These are phyloP conservation scores for Danaus melanippus DNA, from an alignment of 1,140 invertebrate genomes.

Conservation along the genomic window DNA sequence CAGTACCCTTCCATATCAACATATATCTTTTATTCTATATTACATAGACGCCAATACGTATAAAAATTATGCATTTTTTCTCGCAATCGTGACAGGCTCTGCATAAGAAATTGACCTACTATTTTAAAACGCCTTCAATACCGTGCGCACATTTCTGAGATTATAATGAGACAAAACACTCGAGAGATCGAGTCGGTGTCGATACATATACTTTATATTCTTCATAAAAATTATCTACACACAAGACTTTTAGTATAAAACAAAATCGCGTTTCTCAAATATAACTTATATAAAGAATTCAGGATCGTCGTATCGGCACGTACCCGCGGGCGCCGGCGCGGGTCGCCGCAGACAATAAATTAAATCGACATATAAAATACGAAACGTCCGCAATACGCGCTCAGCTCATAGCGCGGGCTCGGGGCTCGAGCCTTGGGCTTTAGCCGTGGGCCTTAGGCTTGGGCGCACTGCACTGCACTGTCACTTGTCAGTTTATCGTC, in stretches of 20 bases:
- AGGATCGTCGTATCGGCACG: constrained; percentile 21
- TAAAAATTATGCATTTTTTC: constrained; percentile 49
- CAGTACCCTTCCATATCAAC: constrained; percentile 50
- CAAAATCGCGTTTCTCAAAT: constrained; percentile 57
- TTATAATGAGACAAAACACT: constrained; percentile 27
- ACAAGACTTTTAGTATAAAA: constrained; percentile 65
- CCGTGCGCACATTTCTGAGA: constrained; percentile 19
- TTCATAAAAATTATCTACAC: constrained; percentile 70
- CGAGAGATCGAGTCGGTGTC: constrained; percentile 42
- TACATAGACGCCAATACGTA: constrained; percentile 46
- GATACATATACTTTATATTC: constrained; percentile 69
- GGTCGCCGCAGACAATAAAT: constrained; percentile 21
- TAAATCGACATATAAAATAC: constrained; percentile 23
- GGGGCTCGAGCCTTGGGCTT: constrained; percentile 13
- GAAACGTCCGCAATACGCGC: constrained; percentile 15
- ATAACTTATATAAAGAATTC: constrained; percentile 51
- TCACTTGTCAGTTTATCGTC: constrained; percentile 22
- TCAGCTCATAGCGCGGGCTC: constrained; percentile 10
- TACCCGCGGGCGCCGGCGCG: constrained; percentile 7
- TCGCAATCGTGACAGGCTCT: constrained; percentile 33
- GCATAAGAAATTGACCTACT: constrained; percentile 40
- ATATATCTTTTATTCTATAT: constrained; percentile 52
- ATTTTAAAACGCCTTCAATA: constrained; percentile 20
- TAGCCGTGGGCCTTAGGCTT: constrained; percentile 3
- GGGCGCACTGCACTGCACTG: constrained; percentile 8